Percentiles rank a stretch among this genome's conserved stretches.
Conservation (phyloP, 1,140 invertebrate genomes). For the Medauroidea extradentata region DNA sequence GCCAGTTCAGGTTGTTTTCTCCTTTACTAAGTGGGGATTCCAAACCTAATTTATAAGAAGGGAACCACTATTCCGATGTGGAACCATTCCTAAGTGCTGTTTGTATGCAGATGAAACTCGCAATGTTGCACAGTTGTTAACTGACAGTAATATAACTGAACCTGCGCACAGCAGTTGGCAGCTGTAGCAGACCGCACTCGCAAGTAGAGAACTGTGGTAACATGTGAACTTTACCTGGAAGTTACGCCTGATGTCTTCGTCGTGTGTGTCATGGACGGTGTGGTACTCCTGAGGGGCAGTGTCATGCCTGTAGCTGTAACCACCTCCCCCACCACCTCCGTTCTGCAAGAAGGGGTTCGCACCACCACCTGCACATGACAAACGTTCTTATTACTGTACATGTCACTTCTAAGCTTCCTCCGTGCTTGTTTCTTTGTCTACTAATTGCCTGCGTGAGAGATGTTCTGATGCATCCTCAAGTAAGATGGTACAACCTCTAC, state of each 20-base stretch:
- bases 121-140: background rate
- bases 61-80: background rate
- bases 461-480: too few relatives aligned
- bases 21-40: background rate
- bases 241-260: slow-evolving; percentile 21
- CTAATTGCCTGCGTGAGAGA: too few relatives aligned
- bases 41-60: background rate
- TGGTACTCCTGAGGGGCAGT: background rate
- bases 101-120: background rate
- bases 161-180: too few relatives aligned
- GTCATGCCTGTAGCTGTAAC: slow-evolving; percentile 19
- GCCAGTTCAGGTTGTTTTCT: background rate
- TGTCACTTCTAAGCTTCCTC: too few relatives aligned
- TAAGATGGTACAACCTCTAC: too few relatives aligned
- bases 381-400: too few relatives aligned
- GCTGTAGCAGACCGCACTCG: too few relatives aligned
- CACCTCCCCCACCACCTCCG: slow-evolving; percentile 22
- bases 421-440: too few relatives aligned
- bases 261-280: background rate
- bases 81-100: background rate
- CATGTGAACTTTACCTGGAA: slow-evolving; percentile 5
- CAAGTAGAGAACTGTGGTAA: background rate
- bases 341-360: slow-evolving; percentile 30
- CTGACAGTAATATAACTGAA: too few relatives aligned
- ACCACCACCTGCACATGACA: slow-evolving; percentile 13